Conservation (phyloP, 2,113 vertebrate species). For the Axis porcinus region DNA sequence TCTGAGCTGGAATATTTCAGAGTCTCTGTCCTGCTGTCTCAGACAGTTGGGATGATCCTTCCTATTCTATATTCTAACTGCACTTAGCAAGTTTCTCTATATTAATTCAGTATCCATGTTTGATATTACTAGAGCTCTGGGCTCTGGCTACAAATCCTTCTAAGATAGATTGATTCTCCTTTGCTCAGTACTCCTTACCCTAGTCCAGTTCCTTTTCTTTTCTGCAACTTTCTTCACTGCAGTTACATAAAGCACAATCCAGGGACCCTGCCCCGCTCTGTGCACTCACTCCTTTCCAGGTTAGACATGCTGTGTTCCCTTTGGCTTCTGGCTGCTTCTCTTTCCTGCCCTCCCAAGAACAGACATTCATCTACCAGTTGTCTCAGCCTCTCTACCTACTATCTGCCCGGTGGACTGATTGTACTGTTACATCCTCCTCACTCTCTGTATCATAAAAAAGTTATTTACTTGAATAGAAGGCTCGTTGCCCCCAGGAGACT, state of each 20-base stretch:
- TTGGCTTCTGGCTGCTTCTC: background rate
- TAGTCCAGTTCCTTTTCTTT: background rate
- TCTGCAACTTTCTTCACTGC: background rate
- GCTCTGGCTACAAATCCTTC: background rate
- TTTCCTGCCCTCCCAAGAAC: background rate
- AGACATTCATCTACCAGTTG: background rate
- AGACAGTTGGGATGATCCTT: background rate
- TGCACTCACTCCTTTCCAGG: background rate
- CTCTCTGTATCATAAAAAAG: constrained; percentile 8
- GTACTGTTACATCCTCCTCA: background rate
- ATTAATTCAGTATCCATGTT: background rate
- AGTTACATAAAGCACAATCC: background rate
- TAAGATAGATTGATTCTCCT: background rate
- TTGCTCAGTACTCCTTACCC: background rate
- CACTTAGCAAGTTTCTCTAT: background rate
- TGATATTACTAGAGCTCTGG: background rate
- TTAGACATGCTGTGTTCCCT: background rate
- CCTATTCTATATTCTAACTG: background rate
- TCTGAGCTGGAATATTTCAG: background rate
- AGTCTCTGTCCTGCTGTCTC: background rate
- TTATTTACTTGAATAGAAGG: constrained; percentile 33
- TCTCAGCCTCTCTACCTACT: background rate
- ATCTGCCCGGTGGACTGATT: background rate
- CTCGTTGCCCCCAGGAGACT: constrained; percentile 17
- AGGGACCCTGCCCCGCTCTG: background rate